A percentile compares a stretch with the other conserved stretches of the same genome.
Evolutionary conservation across 2,797 vertebrate genomes (phyloP).

Genomic region (Diplodus sargus): DNA sequence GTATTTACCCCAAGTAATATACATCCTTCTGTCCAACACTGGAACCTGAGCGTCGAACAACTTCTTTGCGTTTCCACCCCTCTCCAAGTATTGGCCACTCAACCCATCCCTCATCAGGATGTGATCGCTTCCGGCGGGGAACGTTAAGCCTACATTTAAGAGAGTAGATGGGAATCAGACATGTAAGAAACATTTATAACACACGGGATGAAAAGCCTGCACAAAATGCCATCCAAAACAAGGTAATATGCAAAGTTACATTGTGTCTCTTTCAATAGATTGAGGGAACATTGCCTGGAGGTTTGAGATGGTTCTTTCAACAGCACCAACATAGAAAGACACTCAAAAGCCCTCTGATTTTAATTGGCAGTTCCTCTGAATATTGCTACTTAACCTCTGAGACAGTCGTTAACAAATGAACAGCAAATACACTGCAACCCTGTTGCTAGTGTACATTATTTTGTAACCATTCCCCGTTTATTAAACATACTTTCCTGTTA

Average conservation of each 20-base stretch:
- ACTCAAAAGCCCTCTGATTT: background rate
- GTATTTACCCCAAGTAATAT: conserved; percentile 90
- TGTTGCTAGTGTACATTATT: background rate
- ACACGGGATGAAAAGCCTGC: conserved; percentile 1
- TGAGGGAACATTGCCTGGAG: background rate
- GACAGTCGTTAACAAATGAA: background rate
- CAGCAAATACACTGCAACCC: background rate
- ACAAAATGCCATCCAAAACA: background rate
- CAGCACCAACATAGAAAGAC: background rate
- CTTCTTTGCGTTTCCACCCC: conserved; percentile 91
- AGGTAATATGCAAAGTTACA: background rate
- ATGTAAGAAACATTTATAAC: background rate
- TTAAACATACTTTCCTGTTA: background rate
- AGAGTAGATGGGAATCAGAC: background rate
- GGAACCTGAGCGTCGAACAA: conserved; percentile 87
- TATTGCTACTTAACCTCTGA: too few relatives aligned
- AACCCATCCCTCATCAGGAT: conserved; percentile 86
- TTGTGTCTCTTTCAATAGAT: background rate
- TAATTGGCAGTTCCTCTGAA: background rate
- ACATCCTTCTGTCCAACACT: conserved; percentile 91
- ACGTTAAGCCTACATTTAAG: conserved; percentile 40
- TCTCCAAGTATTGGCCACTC: conserved; percentile 87
- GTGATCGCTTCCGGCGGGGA: conserved; percentile 57
- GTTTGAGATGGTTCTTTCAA: conserved; percentile 1
- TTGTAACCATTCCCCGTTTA: too few relatives aligned